A percentile compares a stretch with the other conserved stretches of the same genome.
These are phyloP conservation scores for Riparia riparia DNA, from an alignment of 2,113 vertebrate genomes.

Conservation along the genomic window DNA sequence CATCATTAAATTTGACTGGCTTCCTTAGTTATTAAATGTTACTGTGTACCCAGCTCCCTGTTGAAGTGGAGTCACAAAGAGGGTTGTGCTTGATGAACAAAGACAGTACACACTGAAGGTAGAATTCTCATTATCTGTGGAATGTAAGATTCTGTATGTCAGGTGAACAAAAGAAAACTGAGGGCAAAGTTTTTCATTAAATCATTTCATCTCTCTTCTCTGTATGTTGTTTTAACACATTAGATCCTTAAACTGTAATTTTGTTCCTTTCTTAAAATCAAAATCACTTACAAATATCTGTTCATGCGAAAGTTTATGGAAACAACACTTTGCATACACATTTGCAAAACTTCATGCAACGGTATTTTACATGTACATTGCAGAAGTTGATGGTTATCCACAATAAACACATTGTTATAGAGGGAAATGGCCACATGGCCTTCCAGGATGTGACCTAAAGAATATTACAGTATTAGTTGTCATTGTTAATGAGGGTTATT, in stretches of 20 bases:
- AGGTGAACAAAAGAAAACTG: not conserved
- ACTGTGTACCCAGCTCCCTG: not conserved
- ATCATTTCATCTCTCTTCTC: not conserved
- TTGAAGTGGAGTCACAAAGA: not conserved
- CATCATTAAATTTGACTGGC: not conserved
- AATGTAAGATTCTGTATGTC: not conserved
- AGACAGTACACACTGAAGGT: not conserved
- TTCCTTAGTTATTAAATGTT: not conserved
- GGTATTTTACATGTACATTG: not conserved
- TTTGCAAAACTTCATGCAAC: not conserved
- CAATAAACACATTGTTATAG: not conserved
- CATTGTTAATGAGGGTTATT: not conserved
- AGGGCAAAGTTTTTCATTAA: not conserved
- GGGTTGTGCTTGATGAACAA: not conserved
- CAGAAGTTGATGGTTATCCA: not conserved
- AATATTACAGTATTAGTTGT: not conserved
- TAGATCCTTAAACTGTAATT: not conserved
- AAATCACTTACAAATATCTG: not conserved
- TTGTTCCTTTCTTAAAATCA: not conserved
- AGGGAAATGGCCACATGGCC: not conserved
- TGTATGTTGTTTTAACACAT: not conserved
- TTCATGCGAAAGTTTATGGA: not conserved
- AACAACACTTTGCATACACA: not conserved
- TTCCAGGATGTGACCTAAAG: not conserved
- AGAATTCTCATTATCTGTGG: not conserved